Evolutionary conservation across 2,888 invertebrate species (phyloP), one percentile per base, ranked within the genome.

Genomic region (Stenichneumon culpator): DNA sequence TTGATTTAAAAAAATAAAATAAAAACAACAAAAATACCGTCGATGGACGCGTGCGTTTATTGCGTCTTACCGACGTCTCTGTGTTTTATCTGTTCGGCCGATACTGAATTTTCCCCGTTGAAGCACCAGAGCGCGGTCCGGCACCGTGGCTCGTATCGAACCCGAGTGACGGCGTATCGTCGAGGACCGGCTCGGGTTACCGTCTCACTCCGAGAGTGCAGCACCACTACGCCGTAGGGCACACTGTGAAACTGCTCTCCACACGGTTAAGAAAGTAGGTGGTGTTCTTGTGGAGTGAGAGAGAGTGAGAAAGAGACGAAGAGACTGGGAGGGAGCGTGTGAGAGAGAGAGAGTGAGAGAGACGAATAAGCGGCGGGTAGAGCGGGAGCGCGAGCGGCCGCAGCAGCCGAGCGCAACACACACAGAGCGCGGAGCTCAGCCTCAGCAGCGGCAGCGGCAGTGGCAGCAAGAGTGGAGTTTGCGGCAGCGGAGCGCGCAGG

Each of bases 181-280:
- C 83, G 83, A 87, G 84, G 86, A 84, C 86, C 84, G 87, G 84
- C 87, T 86, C 85, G 81, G 85, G 87, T 82, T 81, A 86, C 87
- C 84, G 86, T 86, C 87, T 86, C 84, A 88, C 87, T 86, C 86
- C 86, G 84, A 84, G 86, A 83, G 84, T 86, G 87, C 84, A 87
- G 86, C 88, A 88, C 88, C 85, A 85, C 85, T 85, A 87, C 85
- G 85, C 86, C 87, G 84, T 85, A 84, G 87, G 86, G 86, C 85
- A 86, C 85, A 77, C 86, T 86, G 82, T 80, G 78, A 83, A 83
- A 86, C 86, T 79, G 74, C 60, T 82, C 85, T 82, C 83, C 86
- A 83, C 86, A 85, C 86, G 86, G 87, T 79, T 87, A 80, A 86
- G 82, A 87, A 83, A 85, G 83, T 83, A 82, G 86, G 81, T 70